These are phyloP conservation scores for Umimayanthus kanabou DNA, from an alignment of 92 coral and sea anemone species.

Conservation along the genomic window DNA sequence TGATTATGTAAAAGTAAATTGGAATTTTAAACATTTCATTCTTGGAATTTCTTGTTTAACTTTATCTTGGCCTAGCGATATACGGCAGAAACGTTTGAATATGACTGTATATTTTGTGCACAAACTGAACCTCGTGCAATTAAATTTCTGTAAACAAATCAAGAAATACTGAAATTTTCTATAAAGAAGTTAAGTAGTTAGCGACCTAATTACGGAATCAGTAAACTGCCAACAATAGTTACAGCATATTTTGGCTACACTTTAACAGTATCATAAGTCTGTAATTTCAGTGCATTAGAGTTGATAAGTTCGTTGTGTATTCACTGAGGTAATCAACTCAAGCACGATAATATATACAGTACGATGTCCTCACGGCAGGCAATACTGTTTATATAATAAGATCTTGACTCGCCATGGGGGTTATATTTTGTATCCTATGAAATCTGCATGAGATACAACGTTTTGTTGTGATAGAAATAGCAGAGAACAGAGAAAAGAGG, in stretches of 20 bases:
- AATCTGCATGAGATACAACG: neutral
- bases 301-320: neutral
- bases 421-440: neutral
- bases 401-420: neutral
- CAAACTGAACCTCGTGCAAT: neutral
- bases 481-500: neutral
- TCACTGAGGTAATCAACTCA: constrained; percentile 9
- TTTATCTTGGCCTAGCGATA: neutral
- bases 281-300: neutral
- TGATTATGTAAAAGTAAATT: neutral
- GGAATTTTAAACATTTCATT: neutral
- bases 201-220: neutral
- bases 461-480: neutral
- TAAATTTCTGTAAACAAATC: too few relatives aligned
- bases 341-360: neutral
- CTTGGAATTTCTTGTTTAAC: constrained; percentile 4
- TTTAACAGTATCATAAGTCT: neutral
- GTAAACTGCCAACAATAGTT: too few relatives aligned
- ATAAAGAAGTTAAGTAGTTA: neutral
- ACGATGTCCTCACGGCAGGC: neutral
- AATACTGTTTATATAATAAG: neutral
- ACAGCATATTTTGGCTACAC: neutral
- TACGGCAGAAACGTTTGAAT: neutral
- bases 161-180: neutral
- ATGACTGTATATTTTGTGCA: neutral